A percentile compares a stretch with the other conserved stretches of the same genome.
These are phyloP conservation scores for Protaetia brevitarsis DNA, from an alignment of 1,140 invertebrate species.

Conservation along the genomic window DNA sequence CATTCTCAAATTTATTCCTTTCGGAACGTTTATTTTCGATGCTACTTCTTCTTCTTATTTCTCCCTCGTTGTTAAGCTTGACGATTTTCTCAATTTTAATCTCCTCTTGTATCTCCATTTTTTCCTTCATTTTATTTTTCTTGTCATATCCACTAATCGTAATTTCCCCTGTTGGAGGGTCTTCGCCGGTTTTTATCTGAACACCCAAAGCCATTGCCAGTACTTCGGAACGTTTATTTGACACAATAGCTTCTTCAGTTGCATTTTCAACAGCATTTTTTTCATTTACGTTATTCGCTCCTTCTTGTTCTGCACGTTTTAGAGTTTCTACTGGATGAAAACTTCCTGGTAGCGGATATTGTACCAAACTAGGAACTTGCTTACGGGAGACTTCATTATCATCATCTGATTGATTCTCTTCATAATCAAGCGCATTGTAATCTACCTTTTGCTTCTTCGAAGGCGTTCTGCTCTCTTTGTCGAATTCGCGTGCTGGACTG, in stretches of 20 bases:
- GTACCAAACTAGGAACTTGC: conserved; percentile 45
- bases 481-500: neutral
- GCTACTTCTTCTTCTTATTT: conserved; percentile 26
- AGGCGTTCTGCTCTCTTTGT: conserved; percentile 9
- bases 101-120: conserved; percentile 16
- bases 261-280: conserved; percentile 27
- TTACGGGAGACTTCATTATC: conserved; percentile 35
- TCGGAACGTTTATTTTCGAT: conserved; percentile 26
- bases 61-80: conserved; percentile 1
- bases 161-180: conserved; percentile 41
- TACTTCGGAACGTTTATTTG: conserved; percentile 44
- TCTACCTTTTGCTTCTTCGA: conserved; percentile 40
- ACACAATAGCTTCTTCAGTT: conserved; percentile 26
- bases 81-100: neutral
- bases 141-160: conserved; percentile 41
- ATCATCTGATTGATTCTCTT: conserved; percentile 44
- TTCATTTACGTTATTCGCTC: conserved; percentile 19
- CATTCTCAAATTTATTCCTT: conserved; percentile 43
- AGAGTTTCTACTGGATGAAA: conserved; percentile 31
- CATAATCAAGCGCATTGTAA: conserved; percentile 52
- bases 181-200: conserved; percentile 47
- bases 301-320: neutral
- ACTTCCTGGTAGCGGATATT: conserved; percentile 43
- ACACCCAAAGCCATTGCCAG: conserved; percentile 51
- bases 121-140: conserved; percentile 28